Evolutionary conservation across 2,797 vertebrate species (phyloP).

Genomic region (Benthosema pterotum): DNA sequence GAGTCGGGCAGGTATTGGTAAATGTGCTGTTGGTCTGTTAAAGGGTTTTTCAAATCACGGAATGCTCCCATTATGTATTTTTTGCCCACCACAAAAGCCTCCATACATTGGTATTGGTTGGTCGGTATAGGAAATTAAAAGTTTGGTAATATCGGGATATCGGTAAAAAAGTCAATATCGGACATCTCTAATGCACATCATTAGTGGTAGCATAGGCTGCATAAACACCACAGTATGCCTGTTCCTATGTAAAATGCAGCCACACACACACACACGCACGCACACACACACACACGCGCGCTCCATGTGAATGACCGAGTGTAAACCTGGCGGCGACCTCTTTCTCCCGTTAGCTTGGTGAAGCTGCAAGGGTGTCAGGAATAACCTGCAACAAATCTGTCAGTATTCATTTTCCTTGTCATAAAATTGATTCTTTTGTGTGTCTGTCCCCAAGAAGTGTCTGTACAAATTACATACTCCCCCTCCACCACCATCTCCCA

Average conservation of each 20-base stretch:
- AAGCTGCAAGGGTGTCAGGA: constrained; percentile 44
- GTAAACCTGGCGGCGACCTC: constrained; percentile 23
- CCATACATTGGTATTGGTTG: no score
- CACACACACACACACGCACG: neutral
- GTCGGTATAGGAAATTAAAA: no score
- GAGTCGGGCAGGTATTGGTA: no score
- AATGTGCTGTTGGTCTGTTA: no score
- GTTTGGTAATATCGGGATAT: no score
- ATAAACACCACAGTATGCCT: no score
- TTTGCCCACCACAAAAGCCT: no score
- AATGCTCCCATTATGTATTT: no score
- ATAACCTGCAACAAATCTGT: constrained; percentile 33
- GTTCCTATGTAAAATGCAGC: neutral
- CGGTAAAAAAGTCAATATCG: no score
- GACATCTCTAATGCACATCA: no score
- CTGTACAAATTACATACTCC: constrained; percentile 19
- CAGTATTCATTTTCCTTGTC: constrained; percentile 48
- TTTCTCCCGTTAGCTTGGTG: constrained; percentile 35
- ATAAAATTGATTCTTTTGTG: constrained; percentile 46
- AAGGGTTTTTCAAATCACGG: no score
- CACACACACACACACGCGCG: neutral
- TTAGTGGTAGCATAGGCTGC: no score
- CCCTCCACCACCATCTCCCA: neutral
- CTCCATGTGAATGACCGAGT: neutral
- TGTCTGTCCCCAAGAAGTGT: constrained; percentile 57